These are phyloP conservation scores for Planiliza haematocheilus DNA, from an alignment of 2,113 vertebrate genomes.

Conservation along the genomic window DNA sequence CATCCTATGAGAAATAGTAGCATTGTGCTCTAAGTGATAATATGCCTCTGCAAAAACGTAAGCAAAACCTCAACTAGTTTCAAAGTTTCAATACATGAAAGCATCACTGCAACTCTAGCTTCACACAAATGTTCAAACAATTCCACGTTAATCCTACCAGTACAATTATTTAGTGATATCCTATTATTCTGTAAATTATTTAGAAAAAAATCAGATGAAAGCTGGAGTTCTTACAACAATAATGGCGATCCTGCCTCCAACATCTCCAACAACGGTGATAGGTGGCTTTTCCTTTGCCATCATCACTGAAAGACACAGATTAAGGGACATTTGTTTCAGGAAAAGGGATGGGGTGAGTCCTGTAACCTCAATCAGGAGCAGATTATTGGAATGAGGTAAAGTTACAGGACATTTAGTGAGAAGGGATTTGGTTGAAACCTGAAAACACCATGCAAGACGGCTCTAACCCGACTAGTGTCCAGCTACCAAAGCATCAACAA, in stretches of 20 bases:
- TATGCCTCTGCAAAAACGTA: no score
- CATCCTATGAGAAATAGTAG: neutral
- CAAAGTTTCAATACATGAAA: no score
- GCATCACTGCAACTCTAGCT: no score
- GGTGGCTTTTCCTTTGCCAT: slow-evolving; percentile 99
- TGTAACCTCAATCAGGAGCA: slow-evolving; percentile 1
- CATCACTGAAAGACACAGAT: slow-evolving; percentile 87
- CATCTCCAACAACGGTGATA: slow-evolving; percentile 96
- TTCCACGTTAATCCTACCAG: no score
- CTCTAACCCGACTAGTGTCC: slow-evolving; percentile 29
- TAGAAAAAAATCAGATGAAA: neutral
- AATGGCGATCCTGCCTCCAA: slow-evolving; percentile 97
- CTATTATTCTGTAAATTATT: no score
- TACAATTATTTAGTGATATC: no score
- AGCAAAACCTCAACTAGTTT: neutral
- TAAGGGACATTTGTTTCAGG: neutral
- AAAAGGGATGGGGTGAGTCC: neutral
- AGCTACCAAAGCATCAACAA: slow-evolving; percentile 40
- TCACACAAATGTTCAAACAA: no score
- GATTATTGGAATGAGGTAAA: slow-evolving; percentile 13
- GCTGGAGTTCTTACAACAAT: slow-evolving; percentile 89
- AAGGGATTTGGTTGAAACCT: slow-evolving; percentile 57
- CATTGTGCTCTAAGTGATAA: slow-evolving; percentile 5
- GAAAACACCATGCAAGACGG: slow-evolving; percentile 59
- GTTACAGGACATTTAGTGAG: slow-evolving; percentile 20